Evolutionary conservation across 2,113 vertebrate genomes (phyloP), one percentile per base, ranked within the genome.

Genomic region (Myodes glareolus): DNA sequence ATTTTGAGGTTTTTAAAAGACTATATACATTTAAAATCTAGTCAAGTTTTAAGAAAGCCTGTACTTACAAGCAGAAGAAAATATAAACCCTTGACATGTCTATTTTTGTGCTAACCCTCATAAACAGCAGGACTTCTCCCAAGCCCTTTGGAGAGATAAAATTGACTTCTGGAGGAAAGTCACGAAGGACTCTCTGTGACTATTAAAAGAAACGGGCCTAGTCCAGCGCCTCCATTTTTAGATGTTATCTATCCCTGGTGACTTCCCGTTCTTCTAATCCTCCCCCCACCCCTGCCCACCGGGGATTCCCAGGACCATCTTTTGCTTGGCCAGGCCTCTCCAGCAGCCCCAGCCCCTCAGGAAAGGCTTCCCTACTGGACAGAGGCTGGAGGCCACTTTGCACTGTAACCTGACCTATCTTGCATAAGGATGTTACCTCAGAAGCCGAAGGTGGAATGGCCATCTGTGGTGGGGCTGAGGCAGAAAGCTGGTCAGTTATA

Each of bases 191-290:
- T 94, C 68, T 89, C 55, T 93, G 50, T 47, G 92, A 36, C 97
- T 97, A 95, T 96, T 97, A 94, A 97, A 97, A 95, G 85, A 94
- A 97, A 88, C n/a, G 4, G 45, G 81, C 77, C 85, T 68, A 0
- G 10, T 29, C 72, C 31, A 5, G 63, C 14, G 21, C 65, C 73
- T 77, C 61, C 13, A 67, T 17, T 76, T 96, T 61, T 73, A 16
- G 31, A 5, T 55, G 86, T 67, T 67, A 63, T 82, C 14, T 14
- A 86, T 27, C 58, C 61, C 90, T 25, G 21, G 19, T 17, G 58
- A 73, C 55, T 91, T 58, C n/a, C 21, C 42, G 4, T 10, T 52
- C 61, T 50, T 87, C 65, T 80, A 12, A 67, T 39, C 39, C 11
- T 39, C 39, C 11, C 21, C 65, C 25, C 3, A 4, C 63, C 63